These are phyloP conservation scores for Pogonomyrmex californicus DNA, from an alignment of 1,140 invertebrate species.

Conservation along the genomic window DNA sequence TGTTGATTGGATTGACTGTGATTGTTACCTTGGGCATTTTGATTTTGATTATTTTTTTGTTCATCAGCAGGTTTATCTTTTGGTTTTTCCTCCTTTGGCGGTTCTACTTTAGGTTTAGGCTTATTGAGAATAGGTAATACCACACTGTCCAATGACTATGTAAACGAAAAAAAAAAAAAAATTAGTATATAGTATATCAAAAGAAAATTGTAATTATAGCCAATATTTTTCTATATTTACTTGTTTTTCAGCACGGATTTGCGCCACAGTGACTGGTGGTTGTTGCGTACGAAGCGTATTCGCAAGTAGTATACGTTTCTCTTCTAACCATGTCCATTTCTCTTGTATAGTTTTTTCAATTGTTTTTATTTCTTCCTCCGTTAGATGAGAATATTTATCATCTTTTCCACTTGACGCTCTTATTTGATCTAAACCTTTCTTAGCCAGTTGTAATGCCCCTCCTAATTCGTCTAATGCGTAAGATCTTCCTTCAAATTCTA, in stretches of 20 bases:
- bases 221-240: slow-evolving; percentile 82
- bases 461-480: slow-evolving; percentile 92
- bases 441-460: slow-evolving; percentile 90
- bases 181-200: neutral
- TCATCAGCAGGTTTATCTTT: slow-evolving; percentile 79
- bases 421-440: slow-evolving; percentile 92
- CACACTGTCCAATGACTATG: slow-evolving; percentile 90
- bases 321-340: slow-evolving; percentile 91
- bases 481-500: slow-evolving; percentile 93
- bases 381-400: slow-evolving; percentile 95
- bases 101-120: slow-evolving; percentile 92
- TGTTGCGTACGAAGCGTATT: slow-evolving; percentile 89
- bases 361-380: slow-evolving; percentile 93
- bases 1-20: slow-evolving; percentile 86
- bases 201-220: slow-evolving; percentile 12
- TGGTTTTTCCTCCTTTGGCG: slow-evolving; percentile 84
- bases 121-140: slow-evolving; percentile 94
- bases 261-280: slow-evolving; percentile 92
- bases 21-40: slow-evolving; percentile 78
- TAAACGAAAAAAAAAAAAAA: slow-evolving; percentile 63
- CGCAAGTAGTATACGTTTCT: slow-evolving; percentile 89
- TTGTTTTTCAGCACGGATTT: slow-evolving; percentile 92
- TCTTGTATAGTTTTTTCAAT: slow-evolving; percentile 88
- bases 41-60: slow-evolving; percentile 79
- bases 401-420: slow-evolving; percentile 87